Conservation (phyloP, 1,140 invertebrate genomes). For the Ephestia elutella region DNA sequence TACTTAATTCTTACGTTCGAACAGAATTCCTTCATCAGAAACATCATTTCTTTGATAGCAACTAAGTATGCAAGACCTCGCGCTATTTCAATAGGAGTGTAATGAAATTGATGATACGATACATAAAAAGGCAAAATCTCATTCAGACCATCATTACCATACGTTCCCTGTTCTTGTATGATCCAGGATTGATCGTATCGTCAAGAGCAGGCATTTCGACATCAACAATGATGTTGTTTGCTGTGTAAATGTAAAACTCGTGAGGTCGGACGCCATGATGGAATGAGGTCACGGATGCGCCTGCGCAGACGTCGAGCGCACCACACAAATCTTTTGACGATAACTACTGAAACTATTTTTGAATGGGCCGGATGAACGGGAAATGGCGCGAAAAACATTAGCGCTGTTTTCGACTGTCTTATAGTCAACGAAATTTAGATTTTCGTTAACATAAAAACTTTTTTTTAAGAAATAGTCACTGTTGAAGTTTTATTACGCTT, state of each 20-base stretch:
- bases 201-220: constrained; percentile 6
- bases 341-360: background rate
- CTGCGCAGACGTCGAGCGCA: constrained; percentile 24
- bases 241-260: constrained; percentile 25
- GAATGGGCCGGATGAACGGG: background rate
- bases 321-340: background rate
- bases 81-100: background rate
- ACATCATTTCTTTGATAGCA: background rate
- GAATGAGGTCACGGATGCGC: constrained; percentile 59
- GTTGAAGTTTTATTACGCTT: too few relatives aligned
- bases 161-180: background rate
- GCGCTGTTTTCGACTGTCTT: background rate
- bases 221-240: constrained; percentile 14
- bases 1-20: background rate
- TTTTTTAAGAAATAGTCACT: too few relatives aligned
- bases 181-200: background rate
- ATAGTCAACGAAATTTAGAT: too few relatives aligned
- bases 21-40: background rate
- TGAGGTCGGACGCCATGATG: constrained; percentile 56
- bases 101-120: background rate
- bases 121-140: background rate
- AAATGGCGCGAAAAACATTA: background rate
- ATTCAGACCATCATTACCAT: background rate
- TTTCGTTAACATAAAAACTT: too few relatives aligned
- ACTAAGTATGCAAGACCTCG: background rate